phyloP scores from a whole-genome alignment of 2,888 invertebrate genomes.

The Conops quadrifasciatus region DNA sequence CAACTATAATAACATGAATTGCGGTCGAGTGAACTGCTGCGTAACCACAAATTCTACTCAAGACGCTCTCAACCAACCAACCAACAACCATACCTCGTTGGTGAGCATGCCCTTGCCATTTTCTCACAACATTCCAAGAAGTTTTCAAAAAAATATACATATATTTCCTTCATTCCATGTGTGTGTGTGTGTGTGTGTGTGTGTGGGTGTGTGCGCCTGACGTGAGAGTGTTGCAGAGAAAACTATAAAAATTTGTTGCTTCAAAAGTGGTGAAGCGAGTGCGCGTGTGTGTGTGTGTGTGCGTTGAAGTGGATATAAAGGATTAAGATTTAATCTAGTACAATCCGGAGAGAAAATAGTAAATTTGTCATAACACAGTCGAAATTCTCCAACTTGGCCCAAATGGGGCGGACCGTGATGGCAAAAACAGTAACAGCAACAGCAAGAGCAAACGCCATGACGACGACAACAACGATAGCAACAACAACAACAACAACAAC shows the following conservation, averaged over 20 bases:
- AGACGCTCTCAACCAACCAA: neutral
- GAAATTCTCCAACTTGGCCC: neutral
- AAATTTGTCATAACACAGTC: conserved; percentile 29
- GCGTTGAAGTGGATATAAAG: conserved; percentile 27
- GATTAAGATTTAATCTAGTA: conserved; percentile 34
- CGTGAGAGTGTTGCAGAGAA: conserved; percentile 18
- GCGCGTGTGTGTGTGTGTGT: conserved; percentile 9
- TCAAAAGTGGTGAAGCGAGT: neutral
- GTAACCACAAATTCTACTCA: conserved; percentile 26
- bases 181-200: neutral
- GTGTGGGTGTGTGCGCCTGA: neutral
- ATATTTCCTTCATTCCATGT: neutral
- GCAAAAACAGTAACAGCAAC: no score
- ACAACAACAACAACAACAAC: neutral
- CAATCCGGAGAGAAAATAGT: conserved; percentile 26
- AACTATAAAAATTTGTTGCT: conserved; percentile 26
- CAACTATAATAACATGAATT: neutral
- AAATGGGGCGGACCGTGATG: neutral
- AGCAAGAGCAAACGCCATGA: no score
- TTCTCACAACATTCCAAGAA: neutral
- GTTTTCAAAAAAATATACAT: no score
- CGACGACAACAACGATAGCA: neutral
- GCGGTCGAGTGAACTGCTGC: conserved; percentile 8
- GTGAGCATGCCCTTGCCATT: neutral
- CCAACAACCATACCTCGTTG: neutral